Evolutionary conservation across 1,140 invertebrate species (phyloP).

Genomic region (Neotoxoptera formosana): DNA sequence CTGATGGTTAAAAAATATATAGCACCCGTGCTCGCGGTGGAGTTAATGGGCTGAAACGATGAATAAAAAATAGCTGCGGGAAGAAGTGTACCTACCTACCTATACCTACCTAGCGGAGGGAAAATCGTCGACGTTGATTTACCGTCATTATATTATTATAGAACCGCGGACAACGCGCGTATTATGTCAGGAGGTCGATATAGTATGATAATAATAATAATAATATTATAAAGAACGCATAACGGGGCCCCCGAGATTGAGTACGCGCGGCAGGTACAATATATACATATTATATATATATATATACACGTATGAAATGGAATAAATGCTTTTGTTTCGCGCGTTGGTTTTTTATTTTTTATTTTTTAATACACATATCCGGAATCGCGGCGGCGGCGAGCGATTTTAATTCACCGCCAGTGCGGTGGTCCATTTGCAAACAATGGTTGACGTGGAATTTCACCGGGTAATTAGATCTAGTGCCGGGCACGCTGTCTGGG

Average conservation of each 20-base stretch:
- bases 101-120: not conserved
- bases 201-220: not conserved
- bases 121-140: constrained; percentile 49
- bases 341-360: not conserved
- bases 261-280: not conserved
- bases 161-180: not conserved
- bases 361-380: not conserved
- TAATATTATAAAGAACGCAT: not conserved
- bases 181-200: not conserved
- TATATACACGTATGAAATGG: not conserved
- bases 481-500: not conserved
- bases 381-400: not conserved
- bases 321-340: constrained; percentile 8
- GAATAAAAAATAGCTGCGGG: constrained; percentile 17
- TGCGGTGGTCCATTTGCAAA: constrained; percentile 51
- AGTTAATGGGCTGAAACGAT: constrained; percentile 30
- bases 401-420: constrained; percentile 29
- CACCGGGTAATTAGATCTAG: constrained; percentile 25
- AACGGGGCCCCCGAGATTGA: constrained; percentile 15
- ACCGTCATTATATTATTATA: not conserved
- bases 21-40: not conserved
- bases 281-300: too few relatives aligned
- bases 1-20: not conserved
- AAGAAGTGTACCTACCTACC: not conserved
- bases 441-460: constrained; percentile 47